Percentiles rank a stretch among this genome's conserved stretches.
Conservation (phyloP, 2,888 invertebrate genomes). For the Diogma glabrata region DNA sequence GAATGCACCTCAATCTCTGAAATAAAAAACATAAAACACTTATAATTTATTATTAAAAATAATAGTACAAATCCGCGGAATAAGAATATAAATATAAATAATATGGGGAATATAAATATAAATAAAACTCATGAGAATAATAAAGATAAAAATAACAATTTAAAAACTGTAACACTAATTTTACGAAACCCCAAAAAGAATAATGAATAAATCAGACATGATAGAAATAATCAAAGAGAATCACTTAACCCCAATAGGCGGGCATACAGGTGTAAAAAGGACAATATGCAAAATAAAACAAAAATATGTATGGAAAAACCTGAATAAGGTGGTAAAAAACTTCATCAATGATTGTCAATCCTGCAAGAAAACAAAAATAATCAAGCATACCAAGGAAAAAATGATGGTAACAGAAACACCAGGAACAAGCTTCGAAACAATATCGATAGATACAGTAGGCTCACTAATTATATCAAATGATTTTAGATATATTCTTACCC, state of each 20-base stretch:
- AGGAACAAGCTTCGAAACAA: too few relatives aligned
- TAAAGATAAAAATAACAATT: background rate
- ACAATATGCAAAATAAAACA: too few relatives aligned
- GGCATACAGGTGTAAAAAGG: too few relatives aligned
- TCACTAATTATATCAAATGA: too few relatives aligned
- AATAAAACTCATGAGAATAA: background rate
- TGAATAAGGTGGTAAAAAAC: background rate
- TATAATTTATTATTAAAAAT: background rate
- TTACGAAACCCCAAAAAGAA: background rate
- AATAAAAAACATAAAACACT: background rate
- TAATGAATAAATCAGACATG: background rate
- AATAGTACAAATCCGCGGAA: background rate
- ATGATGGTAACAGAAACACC: background rate
- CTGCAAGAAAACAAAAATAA: background rate
- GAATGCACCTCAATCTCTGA: background rate
- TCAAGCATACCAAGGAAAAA: background rate
- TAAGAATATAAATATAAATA: background rate
- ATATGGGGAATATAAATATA: background rate
- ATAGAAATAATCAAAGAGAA: background rate
- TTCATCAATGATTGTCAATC: background rate
- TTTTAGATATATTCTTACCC: background rate
- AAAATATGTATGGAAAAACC: too few relatives aligned
- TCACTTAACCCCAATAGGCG: background rate
- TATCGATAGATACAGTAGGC: background rate
- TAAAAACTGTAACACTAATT: background rate